Evolutionary conservation across 2,797 vertebrate species (phyloP), one percentile per base, ranked within the genome.

Genomic region (Pangasius djambal): DNA sequence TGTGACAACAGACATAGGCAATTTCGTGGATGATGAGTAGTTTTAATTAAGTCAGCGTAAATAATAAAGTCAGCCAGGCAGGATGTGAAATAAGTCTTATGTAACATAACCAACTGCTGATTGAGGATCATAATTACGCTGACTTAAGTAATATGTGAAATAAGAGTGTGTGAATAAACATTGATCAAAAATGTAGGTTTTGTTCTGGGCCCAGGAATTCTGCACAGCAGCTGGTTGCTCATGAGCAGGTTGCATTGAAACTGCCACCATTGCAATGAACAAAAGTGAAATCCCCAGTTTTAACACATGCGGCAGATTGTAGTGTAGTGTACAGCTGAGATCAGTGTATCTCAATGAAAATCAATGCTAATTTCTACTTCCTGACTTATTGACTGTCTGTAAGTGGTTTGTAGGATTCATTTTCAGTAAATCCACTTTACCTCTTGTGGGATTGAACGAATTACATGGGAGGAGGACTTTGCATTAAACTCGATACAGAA

Each of bases 351-450:
- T 31, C 40, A 67, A 52, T 70, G 13, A 85, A 85, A 85, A 70
- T 70, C 83, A 55, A 70, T 55, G 16, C 48, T 85, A 70, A 55
- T 85, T 85, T 70, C n/a, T 85, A 55, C 48, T 34, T 67, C 28
- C 25, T 50, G 25, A n/a, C n/a, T n/a, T 70, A 70, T 70, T 69
- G 48, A 31, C 48, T 34, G 63, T 9, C 63, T 84, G 28, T 67
- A 69, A 55, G n/a, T 85, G 83, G 48, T 55, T 70, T 85, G 65
- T 55, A 85, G 48, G 48, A 85, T 85, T 63, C n/a, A 10, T 69
- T 85, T 69, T 85, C 65, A 50, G 40, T 67, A 84, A 69, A 2
- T 44, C 81, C 18, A 50, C 6, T 22, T 5, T n/a, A 67, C 82
- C 16, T 67, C 48, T 22, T 31, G 44, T 69, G 18, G 63, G 48